Evolutionary conservation across 2,113 vertebrate genomes (phyloP).

Genomic region (Melanocharis versteri): DNA sequence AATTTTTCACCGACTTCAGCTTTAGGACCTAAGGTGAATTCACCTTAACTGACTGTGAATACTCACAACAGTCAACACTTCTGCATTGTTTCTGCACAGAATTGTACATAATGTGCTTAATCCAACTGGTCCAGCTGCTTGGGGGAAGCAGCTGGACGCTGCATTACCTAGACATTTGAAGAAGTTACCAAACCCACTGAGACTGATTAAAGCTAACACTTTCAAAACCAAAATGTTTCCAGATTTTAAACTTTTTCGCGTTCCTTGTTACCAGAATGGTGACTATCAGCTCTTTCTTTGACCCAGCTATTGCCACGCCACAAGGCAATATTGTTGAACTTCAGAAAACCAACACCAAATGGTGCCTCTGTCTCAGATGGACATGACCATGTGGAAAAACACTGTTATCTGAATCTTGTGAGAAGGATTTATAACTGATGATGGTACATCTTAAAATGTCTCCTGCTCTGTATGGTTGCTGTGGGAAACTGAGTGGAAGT

Average conservation of each 20-base stretch:
- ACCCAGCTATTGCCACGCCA: not conserved
- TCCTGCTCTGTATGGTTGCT: conserved; percentile 20
- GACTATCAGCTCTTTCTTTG: not conserved
- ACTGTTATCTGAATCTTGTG: not conserved
- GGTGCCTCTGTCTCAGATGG: not conserved
- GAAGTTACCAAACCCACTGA: not conserved
- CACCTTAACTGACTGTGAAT: not conserved
- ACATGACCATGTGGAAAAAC: rapidly evolving
- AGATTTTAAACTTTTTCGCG: not conserved
- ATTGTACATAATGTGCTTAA: not conserved
- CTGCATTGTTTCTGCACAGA: not conserved
- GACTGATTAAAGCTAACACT: not conserved
- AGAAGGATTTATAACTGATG: not conserved
- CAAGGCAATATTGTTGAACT: not conserved
- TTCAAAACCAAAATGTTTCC: not conserved
- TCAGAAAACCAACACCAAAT: not conserved
- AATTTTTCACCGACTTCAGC: not conserved
- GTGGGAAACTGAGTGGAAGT: conserved; percentile 11
- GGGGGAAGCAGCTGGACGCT: not conserved
- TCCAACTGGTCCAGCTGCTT: not conserved
- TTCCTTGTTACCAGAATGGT: not conserved
- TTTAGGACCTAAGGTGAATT: not conserved
- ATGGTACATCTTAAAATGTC: not conserved
- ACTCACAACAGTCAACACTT: not conserved
- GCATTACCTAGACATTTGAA: not conserved